These are phyloP conservation scores for Aphidoletes aphidimyza DNA, from an alignment of 2,888 invertebrate species.

Conservation along the genomic window DNA sequence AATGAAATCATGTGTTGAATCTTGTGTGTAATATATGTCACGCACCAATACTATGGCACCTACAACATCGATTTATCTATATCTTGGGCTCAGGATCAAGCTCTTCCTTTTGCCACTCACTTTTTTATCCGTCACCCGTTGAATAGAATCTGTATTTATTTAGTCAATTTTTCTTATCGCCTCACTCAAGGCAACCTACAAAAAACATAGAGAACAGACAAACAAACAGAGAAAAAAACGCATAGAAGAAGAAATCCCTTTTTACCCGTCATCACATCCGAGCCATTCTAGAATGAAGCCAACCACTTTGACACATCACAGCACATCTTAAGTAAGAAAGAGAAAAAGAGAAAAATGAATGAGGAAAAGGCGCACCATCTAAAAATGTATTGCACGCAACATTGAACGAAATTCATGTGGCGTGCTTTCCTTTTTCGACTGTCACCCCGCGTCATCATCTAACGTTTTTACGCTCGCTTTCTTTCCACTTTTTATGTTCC, in stretches of 20 bases:
- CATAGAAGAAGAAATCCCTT: background rate
- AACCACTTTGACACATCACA: too few relatives aligned
- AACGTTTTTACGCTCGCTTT: conserved; percentile 31
- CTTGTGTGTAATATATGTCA: background rate
- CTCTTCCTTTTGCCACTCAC: background rate
- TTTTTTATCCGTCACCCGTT: background rate
- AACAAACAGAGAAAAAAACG: background rate
- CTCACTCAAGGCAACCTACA: background rate
- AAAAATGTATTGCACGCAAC: conserved; percentile 42
- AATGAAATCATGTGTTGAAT: conserved; percentile 34
- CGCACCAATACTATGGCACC: background rate
- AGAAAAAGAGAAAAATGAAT: background rate
- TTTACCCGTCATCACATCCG: conserved; percentile 48
- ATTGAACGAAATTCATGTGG: conserved; percentile 45
- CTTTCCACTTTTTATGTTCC: conserved; percentile 17
- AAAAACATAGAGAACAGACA: too few relatives aligned
- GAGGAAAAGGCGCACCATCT: background rate
- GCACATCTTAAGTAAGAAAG: background rate
- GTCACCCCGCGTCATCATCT: conserved; percentile 11
- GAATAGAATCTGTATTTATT: background rate
- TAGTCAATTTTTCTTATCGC: conserved; percentile 33
- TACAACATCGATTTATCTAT: conserved; percentile 47
- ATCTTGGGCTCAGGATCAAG: background rate
- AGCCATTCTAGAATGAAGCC: too few relatives aligned
- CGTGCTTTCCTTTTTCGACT: background rate